phyloP scores from a whole-genome alignment of 2,113 vertebrate species.

The Oriolus oriolus region DNA sequence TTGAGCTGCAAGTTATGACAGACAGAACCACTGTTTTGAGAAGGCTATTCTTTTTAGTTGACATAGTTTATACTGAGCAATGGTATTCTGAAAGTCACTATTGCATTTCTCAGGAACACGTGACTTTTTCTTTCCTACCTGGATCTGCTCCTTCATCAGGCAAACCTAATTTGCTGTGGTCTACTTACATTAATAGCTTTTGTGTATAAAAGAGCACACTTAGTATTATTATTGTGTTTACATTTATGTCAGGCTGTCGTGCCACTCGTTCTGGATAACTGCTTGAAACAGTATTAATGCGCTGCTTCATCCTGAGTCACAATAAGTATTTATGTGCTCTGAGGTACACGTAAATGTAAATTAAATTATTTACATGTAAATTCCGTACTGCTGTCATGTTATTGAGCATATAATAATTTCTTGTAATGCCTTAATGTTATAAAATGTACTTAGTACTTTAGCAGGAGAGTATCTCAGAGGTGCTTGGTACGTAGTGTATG shows the following conservation, averaged over 20 bases:
- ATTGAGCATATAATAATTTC: not conserved
- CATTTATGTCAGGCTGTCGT: slow-evolving; percentile 12
- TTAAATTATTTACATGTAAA: not conserved
- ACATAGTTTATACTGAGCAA: not conserved
- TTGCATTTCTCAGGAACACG: not conserved
- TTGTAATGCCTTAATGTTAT: not conserved
- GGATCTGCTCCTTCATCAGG: not conserved
- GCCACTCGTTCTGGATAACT: slow-evolving; percentile 3
- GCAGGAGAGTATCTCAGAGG: not conserved
- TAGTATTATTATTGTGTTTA: slow-evolving; percentile 4
- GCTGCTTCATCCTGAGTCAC: not conserved
- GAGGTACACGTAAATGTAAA: not conserved
- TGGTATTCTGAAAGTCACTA: not conserved
- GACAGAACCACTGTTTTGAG: not conserved
- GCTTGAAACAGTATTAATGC: not conserved
- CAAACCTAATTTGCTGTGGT: not conserved
- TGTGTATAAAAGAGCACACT: not conserved
- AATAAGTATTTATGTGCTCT: slow-evolving; percentile 11
- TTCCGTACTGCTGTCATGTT: not conserved
- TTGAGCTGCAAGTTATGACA: not conserved
- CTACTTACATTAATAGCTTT: not conserved
- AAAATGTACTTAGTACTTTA: not conserved
- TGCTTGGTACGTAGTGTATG: not conserved
- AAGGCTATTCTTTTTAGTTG: not conserved
- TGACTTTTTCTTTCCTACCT: not conserved